phyloP scores from a whole-genome alignment of 2,888 invertebrate species.

The Epiperipatus broadwayi region DNA sequence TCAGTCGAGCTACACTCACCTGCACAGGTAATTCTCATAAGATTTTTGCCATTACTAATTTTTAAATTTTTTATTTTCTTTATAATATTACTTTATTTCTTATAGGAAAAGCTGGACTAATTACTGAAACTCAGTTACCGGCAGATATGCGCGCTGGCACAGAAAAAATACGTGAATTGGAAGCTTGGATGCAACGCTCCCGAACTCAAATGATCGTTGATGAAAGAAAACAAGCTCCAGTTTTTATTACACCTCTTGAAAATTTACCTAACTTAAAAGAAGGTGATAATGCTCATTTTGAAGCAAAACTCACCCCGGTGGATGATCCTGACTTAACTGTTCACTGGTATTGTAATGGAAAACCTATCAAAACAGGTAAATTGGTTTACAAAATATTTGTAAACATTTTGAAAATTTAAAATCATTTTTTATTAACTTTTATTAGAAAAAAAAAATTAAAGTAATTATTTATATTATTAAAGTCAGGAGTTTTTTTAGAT shows the following conservation, averaged over 20 bases:
- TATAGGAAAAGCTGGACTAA: slow-evolving; percentile 17
- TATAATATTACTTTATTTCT: background rate
- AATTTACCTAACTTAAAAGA: slow-evolving; percentile 69
- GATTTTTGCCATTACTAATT: too few species aligned
- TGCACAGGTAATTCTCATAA: slow-evolving; percentile 52
- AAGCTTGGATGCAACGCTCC: slow-evolving; percentile 62
- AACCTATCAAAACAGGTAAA: slow-evolving; percentile 22
- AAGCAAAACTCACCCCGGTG: slow-evolving; percentile 60
- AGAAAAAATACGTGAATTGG: slow-evolving; percentile 75
- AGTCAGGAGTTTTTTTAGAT: too few species aligned
- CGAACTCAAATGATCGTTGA: slow-evolving; percentile 52
- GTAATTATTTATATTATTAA: too few species aligned
- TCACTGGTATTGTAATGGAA: slow-evolving; percentile 84
- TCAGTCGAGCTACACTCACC: slow-evolving; percentile 60
- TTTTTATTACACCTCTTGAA: slow-evolving; percentile 68
- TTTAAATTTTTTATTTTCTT: too few species aligned
- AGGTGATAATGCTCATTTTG: slow-evolving; percentile 72
- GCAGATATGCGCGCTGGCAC: slow-evolving; percentile 79
- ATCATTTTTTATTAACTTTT: too few species aligned
- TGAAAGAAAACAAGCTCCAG: slow-evolving; percentile 61
- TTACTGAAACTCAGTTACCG: slow-evolving; percentile 18
- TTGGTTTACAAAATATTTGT: slow-evolving; percentile 22
- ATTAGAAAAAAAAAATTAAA: too few species aligned
- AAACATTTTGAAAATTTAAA: slow-evolving; percentile 47
- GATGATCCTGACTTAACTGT: slow-evolving; percentile 76